Evolutionary conservation across 1,140 invertebrate species (phyloP).

Genomic region (Stegodyphus dumicola): DNA sequence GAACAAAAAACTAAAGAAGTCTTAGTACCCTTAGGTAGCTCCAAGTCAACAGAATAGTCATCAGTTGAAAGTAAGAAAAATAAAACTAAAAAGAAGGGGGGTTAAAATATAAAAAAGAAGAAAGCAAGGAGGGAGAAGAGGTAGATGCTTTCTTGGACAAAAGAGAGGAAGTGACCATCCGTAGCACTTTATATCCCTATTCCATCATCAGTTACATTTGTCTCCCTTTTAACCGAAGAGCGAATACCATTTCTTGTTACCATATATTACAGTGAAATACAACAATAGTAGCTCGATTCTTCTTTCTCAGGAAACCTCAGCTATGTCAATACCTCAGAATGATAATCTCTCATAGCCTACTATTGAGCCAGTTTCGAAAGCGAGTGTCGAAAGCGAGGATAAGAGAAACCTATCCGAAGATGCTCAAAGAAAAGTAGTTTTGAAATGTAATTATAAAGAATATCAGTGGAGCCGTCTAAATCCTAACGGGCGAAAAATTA

Average conservation of each 20-base stretch:
- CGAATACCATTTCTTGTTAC: not conserved
- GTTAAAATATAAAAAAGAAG: too few relatives aligned
- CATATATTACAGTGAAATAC: slow-evolving; percentile 28
- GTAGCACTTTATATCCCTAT: not conserved
- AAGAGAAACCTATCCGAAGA: slow-evolving; percentile 18
- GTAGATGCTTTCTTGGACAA: too few relatives aligned
- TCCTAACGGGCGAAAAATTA: slow-evolving; percentile 79
- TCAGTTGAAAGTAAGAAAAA: too few relatives aligned
- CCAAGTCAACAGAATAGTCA: too few relatives aligned
- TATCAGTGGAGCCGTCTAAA: slow-evolving; percentile 90
- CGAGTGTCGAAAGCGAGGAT: slow-evolving; percentile 16
- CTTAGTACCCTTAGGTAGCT: too few relatives aligned
- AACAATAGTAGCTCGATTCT: slow-evolving; percentile 1
- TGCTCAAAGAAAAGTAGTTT: not conserved
- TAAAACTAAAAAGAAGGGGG: too few relatives aligned
- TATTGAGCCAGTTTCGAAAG: slow-evolving; percentile 27
- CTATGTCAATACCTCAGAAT: not conserved
- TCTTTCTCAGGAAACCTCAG: slow-evolving; percentile 1
- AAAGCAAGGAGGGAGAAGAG: too few relatives aligned
- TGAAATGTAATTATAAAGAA: slow-evolving; percentile 38
- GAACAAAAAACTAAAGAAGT: too few relatives aligned
- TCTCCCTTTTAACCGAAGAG: not conserved
- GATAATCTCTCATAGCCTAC: not conserved
- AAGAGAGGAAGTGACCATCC: too few relatives aligned
- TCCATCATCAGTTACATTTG: too few relatives aligned